A percentile compares a stretch with the other conserved stretches of the same genome.
These are phyloP conservation scores for Recurvirostra avosetta DNA, from an alignment of 2,113 vertebrate species.

Conservation along the genomic window DNA sequence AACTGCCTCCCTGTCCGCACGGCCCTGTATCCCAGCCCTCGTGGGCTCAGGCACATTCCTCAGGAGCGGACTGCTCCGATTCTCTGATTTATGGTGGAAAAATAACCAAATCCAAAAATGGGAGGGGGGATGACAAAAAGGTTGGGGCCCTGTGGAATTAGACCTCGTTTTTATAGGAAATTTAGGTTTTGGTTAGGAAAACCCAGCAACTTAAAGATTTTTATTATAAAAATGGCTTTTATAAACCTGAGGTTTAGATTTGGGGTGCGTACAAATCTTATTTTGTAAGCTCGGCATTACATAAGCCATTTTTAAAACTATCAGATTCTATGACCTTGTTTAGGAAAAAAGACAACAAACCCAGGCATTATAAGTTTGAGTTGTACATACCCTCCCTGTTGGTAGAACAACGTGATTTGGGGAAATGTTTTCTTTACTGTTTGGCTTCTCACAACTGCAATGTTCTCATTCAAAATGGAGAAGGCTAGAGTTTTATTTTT, in stretches of 20 bases:
- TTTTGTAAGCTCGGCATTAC: background rate
- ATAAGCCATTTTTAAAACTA: background rate
- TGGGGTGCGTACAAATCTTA: background rate
- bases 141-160: background rate
- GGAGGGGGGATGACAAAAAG: background rate
- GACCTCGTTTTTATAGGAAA: background rate
- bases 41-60: background rate
- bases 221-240: background rate
- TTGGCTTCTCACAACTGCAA: background rate
- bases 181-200: background rate
- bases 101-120: background rate
- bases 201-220: background rate
- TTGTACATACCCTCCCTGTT: background rate
- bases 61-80: fast-evolving
- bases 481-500: background rate
- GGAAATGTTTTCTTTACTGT: constrained; percentile 22
- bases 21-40: background rate
- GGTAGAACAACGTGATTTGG: background rate
- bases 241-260: background rate
- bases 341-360: background rate
- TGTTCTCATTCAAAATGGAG: constrained; percentile 13
- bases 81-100: background rate
- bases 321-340: background rate
- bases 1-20: fast-evolving
- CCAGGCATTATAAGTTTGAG: background rate